Conservation (phyloP, 2,113 vertebrate genomes). For the Elgaria multicarinata region DNA sequence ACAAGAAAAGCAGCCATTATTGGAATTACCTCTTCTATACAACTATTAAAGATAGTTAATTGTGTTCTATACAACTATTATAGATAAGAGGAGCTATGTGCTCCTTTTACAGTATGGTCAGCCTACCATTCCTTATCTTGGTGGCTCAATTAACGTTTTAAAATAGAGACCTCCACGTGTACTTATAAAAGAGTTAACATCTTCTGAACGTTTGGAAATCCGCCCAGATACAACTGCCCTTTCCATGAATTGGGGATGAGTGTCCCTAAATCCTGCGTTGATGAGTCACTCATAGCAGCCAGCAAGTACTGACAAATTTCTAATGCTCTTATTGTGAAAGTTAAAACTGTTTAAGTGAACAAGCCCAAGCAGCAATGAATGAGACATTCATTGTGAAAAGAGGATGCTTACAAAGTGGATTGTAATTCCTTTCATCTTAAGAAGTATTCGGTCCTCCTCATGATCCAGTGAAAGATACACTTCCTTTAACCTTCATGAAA, state of each 20-base stretch:
- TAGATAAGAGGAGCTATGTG: neutral
- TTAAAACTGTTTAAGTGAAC: neutral
- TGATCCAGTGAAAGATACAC: neutral
- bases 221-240: neutral
- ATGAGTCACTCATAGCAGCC: neutral
- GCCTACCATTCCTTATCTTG: neutral
- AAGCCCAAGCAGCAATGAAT: neutral
- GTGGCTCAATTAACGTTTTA: neutral
- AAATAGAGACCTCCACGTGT: neutral
- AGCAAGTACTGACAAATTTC: constrained; percentile 15
- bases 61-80: neutral
- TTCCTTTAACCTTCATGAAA: neutral
- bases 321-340: constrained; percentile 2
- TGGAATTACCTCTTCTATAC: neutral
- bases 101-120: neutral
- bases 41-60: too few species aligned
- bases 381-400: neutral
- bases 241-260: neutral
- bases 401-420: neutral
- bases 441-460: neutral
- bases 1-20: neutral
- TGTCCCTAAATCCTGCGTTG: neutral
- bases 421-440: neutral
- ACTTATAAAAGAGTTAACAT: neutral
- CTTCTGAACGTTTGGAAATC: neutral